These are phyloP conservation scores for Bettongia penicillata DNA, from an alignment of 2,113 vertebrate genomes.

Conservation along the genomic window DNA sequence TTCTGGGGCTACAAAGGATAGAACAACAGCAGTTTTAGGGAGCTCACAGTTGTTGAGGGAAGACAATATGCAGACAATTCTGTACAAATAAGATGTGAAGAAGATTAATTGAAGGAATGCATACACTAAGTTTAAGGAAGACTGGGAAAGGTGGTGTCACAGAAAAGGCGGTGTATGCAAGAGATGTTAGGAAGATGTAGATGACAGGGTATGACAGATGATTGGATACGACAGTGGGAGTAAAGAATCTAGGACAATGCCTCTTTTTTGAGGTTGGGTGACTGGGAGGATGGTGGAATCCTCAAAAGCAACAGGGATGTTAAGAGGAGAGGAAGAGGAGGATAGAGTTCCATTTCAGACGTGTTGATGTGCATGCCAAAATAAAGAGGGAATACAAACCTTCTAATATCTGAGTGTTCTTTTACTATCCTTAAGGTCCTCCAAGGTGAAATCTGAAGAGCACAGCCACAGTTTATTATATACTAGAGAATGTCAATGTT, in stretches of 20 bases:
- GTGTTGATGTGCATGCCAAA: not conserved
- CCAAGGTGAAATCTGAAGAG: not conserved
- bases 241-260: not conserved
- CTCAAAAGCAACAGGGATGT: not conserved
- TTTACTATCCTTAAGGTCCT: slow-evolving; percentile 20
- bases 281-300: not conserved
- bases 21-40: not conserved
- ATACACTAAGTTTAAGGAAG: not conserved
- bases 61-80: not conserved
- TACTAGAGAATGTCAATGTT: slow-evolving; percentile 18
- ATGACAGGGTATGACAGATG: not conserved
- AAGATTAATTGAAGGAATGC: not conserved
- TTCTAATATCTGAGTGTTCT: not conserved
- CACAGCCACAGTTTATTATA: slow-evolving; percentile 19
- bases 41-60: not conserved
- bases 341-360: not conserved
- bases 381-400: slow-evolving; percentile 2
- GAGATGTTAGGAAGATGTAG: not conserved
- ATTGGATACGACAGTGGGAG: not conserved
- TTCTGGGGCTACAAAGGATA: not conserved
- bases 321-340: not conserved
- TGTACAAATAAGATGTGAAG: not conserved
- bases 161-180: not conserved
- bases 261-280: not conserved
- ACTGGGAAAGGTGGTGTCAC: not conserved